Conservation (phyloP, 2,113 vertebrate genomes). For the Acanthisitta chloris region DNA sequence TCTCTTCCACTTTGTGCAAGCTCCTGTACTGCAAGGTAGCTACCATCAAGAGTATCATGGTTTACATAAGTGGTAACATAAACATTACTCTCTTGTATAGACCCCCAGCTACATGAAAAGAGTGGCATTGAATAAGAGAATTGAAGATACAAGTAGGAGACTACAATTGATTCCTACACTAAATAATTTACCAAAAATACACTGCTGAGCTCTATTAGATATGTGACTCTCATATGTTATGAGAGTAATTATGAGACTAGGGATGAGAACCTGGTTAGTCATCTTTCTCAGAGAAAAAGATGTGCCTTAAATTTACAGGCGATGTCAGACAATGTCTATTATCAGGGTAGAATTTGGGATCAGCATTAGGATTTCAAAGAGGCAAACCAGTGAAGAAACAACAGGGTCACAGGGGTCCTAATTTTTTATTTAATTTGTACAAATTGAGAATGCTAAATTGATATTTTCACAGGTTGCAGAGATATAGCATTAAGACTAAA, state of each 20-base stretch:
- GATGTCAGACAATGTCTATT: background rate
- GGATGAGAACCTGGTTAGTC: background rate
- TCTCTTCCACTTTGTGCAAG: background rate
- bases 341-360: background rate
- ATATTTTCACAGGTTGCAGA: background rate
- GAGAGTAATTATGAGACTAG: background rate
- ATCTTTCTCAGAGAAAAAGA: background rate
- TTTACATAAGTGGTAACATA: background rate
- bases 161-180: background rate
- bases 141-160: background rate
- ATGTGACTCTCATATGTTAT: background rate
- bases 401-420: background rate
- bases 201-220: background rate
- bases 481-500: background rate
- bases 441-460: background rate
- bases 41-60: background rate
- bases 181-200: background rate
- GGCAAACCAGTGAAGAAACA: background rate
- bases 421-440: background rate
- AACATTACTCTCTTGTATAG: background rate
- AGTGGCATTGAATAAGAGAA: background rate
- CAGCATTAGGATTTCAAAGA: background rate
- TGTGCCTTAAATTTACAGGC: background rate
- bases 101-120: background rate
- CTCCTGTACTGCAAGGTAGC: background rate